Base-by-base conservation (phyloP, 1,140 invertebrate species). In the Platyscapa corneri region DNA sequence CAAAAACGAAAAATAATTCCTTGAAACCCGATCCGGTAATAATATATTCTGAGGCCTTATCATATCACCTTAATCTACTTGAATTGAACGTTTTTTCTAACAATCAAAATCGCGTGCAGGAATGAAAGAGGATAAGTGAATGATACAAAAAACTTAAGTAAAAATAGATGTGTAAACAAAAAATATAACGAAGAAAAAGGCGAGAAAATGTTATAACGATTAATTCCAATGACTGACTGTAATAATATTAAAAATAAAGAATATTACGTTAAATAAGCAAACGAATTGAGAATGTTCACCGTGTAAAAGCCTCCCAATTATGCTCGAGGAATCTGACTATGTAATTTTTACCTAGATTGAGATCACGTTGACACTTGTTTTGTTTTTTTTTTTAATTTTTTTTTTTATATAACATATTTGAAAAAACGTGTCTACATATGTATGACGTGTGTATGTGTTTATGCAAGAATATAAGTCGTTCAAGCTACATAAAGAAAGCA, bases 181-280 rank as follows among this genome's bases (percentile, higher is more conserved):
- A 76, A 30, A 42, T 30, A 49, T 56, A 30, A 77, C n/a, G 56
- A 79, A 79, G 34, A 60, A 32, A 37, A 32, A 65, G 46, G 85
- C 82, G 88, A 85, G 88, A 90, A 89, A 89, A 87, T 90, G 5
- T 89, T 89, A 53, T 53, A 84, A 91, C 18, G 3, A 91, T 89
- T 89, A 89, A 91, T 89, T 91, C 88, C 88, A 91, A 89, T 91
- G 90, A 91, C 90, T 91, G 90, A 90, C 88, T 89, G 87, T 91
- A 91, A 89, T 88, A 89, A 88, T 87, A 87, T 89, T 88, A 89
- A 87, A 85, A 85, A 49, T 42, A 18, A 81, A 79, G 34, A 34
- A 67, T 30, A n/a, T 67, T n/a, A 39, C 53, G 18, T 34, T 56
- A 77, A 79, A 46, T 64, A 37, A 79, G n/a, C 64, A 72, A 82